Conservation (phyloP, 2,797 vertebrate species). For the Rallus crepitans region DNA sequence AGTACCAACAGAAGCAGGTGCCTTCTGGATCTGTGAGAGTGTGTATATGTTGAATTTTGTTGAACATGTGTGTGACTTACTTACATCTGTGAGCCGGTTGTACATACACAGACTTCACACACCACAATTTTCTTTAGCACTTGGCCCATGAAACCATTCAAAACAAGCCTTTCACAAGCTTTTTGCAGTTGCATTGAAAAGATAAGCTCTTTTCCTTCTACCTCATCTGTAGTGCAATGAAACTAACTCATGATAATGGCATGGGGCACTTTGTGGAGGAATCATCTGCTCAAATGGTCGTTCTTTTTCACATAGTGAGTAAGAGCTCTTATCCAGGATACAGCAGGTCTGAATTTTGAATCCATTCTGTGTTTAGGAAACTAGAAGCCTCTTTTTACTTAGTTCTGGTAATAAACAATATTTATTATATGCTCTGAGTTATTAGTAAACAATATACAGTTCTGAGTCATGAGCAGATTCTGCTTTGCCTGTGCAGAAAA, state of each 20-base stretch:
- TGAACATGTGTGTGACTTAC: background rate
- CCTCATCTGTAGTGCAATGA: background rate
- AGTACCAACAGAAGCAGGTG: background rate
- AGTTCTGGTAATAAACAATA: background rate
- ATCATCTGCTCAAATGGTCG: background rate
- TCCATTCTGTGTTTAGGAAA: background rate
- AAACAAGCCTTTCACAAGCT: background rate
- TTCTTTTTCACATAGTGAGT: background rate
- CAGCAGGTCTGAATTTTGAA: background rate
- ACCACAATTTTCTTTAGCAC: background rate
- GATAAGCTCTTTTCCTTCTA: background rate
- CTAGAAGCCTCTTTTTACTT: background rate
- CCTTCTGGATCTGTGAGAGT: background rate
- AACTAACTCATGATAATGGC: background rate
- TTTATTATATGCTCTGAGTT: no score
- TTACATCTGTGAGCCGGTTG: background rate
- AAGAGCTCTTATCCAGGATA: background rate
- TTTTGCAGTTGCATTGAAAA: background rate
- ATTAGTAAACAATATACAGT: background rate
- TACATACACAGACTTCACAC: background rate
- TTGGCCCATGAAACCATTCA: background rate
- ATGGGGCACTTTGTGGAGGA: rapidly evolving
- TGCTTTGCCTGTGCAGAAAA: background rate
- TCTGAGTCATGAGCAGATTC: background rate
- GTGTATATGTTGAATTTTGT: background rate